Evolutionary conservation across 2,113 vertebrate genomes (phyloP).

Genomic region (Phrynosoma platyrhinos): DNA sequence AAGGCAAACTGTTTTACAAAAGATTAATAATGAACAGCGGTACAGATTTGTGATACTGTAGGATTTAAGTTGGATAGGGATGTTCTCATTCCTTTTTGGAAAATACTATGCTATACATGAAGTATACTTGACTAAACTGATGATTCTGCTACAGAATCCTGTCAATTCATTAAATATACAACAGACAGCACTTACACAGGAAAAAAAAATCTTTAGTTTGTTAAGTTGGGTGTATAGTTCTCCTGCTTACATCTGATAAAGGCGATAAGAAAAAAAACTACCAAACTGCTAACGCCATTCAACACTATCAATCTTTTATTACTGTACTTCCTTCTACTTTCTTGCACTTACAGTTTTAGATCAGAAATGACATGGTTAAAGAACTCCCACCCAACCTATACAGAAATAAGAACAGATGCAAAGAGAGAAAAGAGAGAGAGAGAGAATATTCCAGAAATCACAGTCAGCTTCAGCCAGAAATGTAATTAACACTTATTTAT

Average conservation of each 20-base stretch:
- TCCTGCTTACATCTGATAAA: constrained; percentile 76
- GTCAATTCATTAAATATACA: constrained; percentile 71
- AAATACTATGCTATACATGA: constrained; percentile 55
- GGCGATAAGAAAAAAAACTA: constrained; percentile 79
- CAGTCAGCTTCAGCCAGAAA: constrained; percentile 82
- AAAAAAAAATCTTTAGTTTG: constrained; percentile 71
- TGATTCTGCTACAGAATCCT: constrained; percentile 68
- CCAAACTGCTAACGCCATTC: constrained; percentile 81
- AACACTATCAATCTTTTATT: constrained; percentile 52
- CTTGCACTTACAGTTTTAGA: constrained; percentile 79
- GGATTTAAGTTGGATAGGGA: constrained; percentile 51
- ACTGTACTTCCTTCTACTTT: constrained; percentile 80
- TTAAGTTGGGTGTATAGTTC: constrained; percentile 76
- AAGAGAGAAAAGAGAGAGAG: constrained; percentile 59
- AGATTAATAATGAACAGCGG: constrained; percentile 13
- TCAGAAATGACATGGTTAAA: constrained; percentile 65
- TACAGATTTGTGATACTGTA: constrained; percentile 7
- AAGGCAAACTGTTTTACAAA: constrained; percentile 43
- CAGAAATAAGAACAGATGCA: constrained; percentile 80
- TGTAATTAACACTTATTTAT: constrained; percentile 89
- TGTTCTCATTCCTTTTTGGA: constrained; percentile 55
- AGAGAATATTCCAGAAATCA: constrained; percentile 82
- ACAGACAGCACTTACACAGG: constrained; percentile 71
- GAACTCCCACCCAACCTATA: constrained; percentile 69
- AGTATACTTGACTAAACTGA: constrained; percentile 71